phyloP scores from a whole-genome alignment of 2,888 invertebrate species.

The Gortyna flavago region DNA sequence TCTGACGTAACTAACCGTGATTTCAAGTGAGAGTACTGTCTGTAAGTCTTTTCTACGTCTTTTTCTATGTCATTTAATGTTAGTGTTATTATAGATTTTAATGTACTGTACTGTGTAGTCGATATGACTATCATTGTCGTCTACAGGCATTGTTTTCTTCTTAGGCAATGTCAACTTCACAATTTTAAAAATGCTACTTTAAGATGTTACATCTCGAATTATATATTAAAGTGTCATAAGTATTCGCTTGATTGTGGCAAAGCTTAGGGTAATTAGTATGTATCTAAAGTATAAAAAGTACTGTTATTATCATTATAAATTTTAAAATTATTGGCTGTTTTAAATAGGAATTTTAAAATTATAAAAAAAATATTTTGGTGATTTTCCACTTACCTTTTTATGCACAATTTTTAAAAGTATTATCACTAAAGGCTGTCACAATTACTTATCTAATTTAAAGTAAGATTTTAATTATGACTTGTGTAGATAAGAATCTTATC shows the following conservation, averaged over 20 bases:
- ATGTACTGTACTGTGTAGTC: slow-evolving; percentile 40
- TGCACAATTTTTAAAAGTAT: slow-evolving; percentile 80
- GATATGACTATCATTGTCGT: slow-evolving; percentile 49
- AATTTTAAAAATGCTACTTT: slow-evolving; percentile 37
- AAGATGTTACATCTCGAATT: slow-evolving; percentile 35
- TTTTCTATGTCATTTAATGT: slow-evolving; percentile 89
- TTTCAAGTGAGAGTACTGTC: slow-evolving; percentile 87
- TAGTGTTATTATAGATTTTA: slow-evolving; percentile 79
- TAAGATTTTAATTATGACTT: slow-evolving; percentile 59
- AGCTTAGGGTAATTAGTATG: slow-evolving; percentile 49
- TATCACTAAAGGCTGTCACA: slow-evolving; percentile 79
- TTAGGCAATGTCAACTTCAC: slow-evolving; percentile 18
- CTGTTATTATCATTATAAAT: slow-evolving; percentile 58
- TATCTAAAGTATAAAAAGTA: slow-evolving; percentile 41
- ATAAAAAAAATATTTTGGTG: slow-evolving; percentile 67
- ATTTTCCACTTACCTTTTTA: slow-evolving; percentile 68
- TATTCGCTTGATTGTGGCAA: slow-evolving; percentile 58
- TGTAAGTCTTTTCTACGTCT: slow-evolving; percentile 87
- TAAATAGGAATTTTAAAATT: slow-evolving; percentile 64
- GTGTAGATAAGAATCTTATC: slow-evolving; percentile 53
- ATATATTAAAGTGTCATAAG: slow-evolving; percentile 50
- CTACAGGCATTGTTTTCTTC: slow-evolving; percentile 44
- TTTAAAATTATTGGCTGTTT: slow-evolving; percentile 73
- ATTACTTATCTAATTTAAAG: slow-evolving; percentile 54
- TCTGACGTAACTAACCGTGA: slow-evolving; percentile 86